phyloP scores from a whole-genome alignment of 2,113 vertebrate species.

The Chlorodrepanis virens region DNA sequence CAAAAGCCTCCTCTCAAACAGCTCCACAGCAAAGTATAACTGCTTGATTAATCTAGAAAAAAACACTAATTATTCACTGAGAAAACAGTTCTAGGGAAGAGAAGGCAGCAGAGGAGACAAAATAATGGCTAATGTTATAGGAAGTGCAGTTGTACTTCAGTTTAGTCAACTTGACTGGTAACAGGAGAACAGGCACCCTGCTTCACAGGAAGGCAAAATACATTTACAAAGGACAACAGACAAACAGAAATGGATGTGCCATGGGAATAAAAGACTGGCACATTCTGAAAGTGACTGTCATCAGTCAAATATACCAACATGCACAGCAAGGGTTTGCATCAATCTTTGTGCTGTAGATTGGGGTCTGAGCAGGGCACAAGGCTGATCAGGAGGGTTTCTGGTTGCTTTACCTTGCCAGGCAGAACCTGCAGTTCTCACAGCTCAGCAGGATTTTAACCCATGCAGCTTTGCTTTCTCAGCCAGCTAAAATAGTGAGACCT shows the following conservation, averaged over 20 bases:
- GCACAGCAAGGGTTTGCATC: not conserved
- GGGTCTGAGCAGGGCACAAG: not conserved
- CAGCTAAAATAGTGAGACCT: not conserved
- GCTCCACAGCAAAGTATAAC: not conserved
- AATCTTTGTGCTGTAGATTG: rapidly evolving
- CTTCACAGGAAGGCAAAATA: not conserved
- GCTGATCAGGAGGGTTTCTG: not conserved
- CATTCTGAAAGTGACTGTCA: not conserved
- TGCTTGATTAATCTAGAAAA: not conserved
- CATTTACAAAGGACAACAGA: not conserved
- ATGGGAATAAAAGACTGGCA: not conserved
- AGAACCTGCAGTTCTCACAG: not conserved
- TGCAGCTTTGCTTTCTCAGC: not conserved
- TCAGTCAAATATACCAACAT: not conserved
- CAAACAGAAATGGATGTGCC: not conserved
- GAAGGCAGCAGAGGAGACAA: not conserved
- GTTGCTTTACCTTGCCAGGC: not conserved
- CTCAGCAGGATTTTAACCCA: not conserved
- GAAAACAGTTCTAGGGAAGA: not conserved
- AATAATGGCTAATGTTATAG: not conserved
- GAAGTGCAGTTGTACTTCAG: not conserved
- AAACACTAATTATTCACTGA: not conserved
- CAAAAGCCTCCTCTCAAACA: not conserved
- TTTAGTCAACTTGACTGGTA: not conserved
- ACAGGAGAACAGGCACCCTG: not conserved